Evolutionary conservation across 2,797 vertebrate genomes (phyloP).

Genomic region (Eupleurogrammus muticus): DNA sequence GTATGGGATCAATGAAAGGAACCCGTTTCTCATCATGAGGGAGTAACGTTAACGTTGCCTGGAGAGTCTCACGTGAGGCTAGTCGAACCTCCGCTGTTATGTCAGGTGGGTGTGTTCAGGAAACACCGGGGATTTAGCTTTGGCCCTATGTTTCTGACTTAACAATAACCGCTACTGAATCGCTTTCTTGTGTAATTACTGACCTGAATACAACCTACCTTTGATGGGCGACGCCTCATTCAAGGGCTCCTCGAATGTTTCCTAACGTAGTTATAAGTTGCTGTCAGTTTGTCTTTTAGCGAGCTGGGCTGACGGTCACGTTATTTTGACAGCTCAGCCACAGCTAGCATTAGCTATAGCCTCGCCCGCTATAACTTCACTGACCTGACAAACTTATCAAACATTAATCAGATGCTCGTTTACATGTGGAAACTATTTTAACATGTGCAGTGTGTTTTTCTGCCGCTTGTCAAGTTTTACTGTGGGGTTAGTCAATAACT

Average conservation of each 20-base stretch:
- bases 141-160: slow-evolving; percentile 34
- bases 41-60: no score
- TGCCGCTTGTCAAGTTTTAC: neutral
- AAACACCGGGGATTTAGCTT: slow-evolving; percentile 72
- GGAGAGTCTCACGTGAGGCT: neutral
- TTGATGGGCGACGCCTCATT: neutral
- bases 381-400: neutral
- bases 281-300: slow-evolving; percentile 24
- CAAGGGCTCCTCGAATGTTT: neutral
- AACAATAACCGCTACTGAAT: neutral
- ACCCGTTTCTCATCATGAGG: no score
- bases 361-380: slow-evolving; percentile 2
- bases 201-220: neutral
- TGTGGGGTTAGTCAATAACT: slow-evolving; percentile 33
- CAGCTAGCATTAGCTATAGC: slow-evolving; percentile 72
- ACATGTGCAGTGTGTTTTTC: neutral
- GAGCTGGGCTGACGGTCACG: slow-evolving; percentile 5
- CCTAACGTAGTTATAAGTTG: neutral
- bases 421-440: neutral
- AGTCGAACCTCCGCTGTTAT: slow-evolving; percentile 16
- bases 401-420: neutral
- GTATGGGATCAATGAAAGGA: no score
- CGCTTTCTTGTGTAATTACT: neutral
- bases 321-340: slow-evolving; percentile 49
- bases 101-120: slow-evolving; percentile 64